Base-by-base conservation (phyloP, 2,113 vertebrate genomes). In the Antechinus flavipes region DNA sequence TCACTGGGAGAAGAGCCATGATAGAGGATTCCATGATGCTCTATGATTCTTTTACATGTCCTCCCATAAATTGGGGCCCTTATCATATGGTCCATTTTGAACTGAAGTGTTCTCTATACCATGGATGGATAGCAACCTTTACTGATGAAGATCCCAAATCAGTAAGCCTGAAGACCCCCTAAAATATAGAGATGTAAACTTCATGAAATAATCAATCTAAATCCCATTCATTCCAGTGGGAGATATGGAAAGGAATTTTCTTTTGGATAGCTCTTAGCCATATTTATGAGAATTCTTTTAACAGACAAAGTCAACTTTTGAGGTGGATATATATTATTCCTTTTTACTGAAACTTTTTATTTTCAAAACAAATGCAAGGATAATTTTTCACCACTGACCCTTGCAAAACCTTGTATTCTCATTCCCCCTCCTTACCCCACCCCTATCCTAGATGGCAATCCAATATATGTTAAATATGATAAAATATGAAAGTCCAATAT, bases 231-330 rank as follows among this genome's bases (percentile, higher is more conserved):
- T n/a, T 93, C 52, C 24, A 50, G 25, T 90, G 90, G 11, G 54
- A 92, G 94, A 26, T 16, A 90, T 93, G 76, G 76, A 90, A 89
- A 53, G 90, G 8, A 54, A n/a, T 12, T 19, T 11, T 42, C 2
- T 25, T 8, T 61, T 68, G 92, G 49, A 54, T 26, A 90, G 53
- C 8, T 93, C 91, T 96, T 3, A 76, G n/a, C 68, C 10, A 49
- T n/a, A 91, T 90, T 95, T 54, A 92, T 54, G 16, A 58, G 27
- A 89, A 94, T 89, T n/a, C 7, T 26, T 94, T 97, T 93, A 93
- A 25, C n/a, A 94, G 46, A 94, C 53, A 58, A 55, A 26, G 24
- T 53, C 35, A 0, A 42, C 35, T 89, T 52, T 52, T 52, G 50
- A 52, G 10, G 50, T 52, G 6, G 50, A 52, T 52, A 52, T 52